Conservation (phyloP, 2,113 vertebrate species). For the Festucalex cinctus region DNA sequence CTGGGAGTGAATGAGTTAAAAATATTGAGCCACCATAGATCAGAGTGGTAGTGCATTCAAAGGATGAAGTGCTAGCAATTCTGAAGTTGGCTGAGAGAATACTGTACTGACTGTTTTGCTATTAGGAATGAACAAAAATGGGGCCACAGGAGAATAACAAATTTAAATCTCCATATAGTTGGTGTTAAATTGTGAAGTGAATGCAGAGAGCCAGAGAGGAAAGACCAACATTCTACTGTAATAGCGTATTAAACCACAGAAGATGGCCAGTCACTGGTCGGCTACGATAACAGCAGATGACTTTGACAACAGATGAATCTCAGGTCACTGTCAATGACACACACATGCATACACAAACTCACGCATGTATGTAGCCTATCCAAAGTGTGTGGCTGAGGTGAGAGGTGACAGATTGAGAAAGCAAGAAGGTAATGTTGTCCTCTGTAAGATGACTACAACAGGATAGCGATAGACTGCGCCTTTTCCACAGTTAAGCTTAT, state of each 20-base stretch:
- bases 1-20: too few relatives aligned
- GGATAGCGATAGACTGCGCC: slow-evolving; percentile 21
- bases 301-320: slow-evolving; percentile 45
- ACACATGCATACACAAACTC: background rate
- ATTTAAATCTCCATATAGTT: background rate
- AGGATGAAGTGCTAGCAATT: too few relatives aligned
- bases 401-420: slow-evolving; percentile 42
- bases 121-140: background rate
- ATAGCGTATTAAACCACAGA: slow-evolving; percentile 44
- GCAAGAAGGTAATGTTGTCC: slow-evolving; percentile 1
- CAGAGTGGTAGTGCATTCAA: too few relatives aligned
- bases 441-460: slow-evolving; percentile 8
- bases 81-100: background rate
- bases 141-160: background rate
- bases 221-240: slow-evolving; percentile 19
- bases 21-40: too few relatives aligned
- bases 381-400: slow-evolving; percentile 15
- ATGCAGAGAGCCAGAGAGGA: slow-evolving; percentile 3
- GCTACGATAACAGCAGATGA: slow-evolving; percentile 50
- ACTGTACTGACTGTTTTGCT: background rate
- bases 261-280: slow-evolving; percentile 38
- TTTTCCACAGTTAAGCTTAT: slow-evolving; percentile 38
- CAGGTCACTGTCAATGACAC: slow-evolving; percentile 37
- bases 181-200: background rate
- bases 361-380: slow-evolving; percentile 1